Evolutionary conservation across 2,888 invertebrate genomes (phyloP).

Genomic region (Eremobia ochroleuca): DNA sequence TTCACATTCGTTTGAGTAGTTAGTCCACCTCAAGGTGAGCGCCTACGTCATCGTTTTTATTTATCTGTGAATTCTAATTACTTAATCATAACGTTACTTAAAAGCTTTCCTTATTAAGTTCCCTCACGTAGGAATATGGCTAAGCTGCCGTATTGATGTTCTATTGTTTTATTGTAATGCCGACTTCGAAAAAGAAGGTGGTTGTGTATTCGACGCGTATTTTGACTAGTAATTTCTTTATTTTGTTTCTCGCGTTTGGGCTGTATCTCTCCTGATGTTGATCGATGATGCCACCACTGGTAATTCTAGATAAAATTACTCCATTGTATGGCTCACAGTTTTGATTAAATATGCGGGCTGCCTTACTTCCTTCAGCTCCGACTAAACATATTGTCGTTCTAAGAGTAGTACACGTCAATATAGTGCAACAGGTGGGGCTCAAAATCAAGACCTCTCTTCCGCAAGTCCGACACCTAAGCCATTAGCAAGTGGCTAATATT

Average conservation of each 20-base stretch:
- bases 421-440: not conserved
- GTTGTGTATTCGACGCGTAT: not conserved
- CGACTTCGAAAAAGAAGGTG: not conserved
- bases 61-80: constrained; percentile 19
- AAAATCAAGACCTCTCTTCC: not conserved
- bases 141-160: not conserved
- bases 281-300: constrained; percentile 5
- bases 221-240: not conserved
- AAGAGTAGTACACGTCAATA: not conserved
- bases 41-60: constrained; percentile 14
- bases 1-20: constrained; percentile 3
- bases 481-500: not conserved
- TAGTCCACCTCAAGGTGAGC: constrained; percentile 42
- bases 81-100: constrained; percentile 12
- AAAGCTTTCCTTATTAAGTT: constrained; percentile 18
- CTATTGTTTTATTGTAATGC: not conserved
- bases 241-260: not conserved
- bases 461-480: not conserved
- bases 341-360: not conserved
- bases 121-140: not conserved
- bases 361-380: not conserved
- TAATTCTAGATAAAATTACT: not conserved
- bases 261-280: not conserved
- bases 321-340: not conserved
- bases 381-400: not conserved